A percentile compares a stretch with the other conserved stretches of the same genome.
Conservation (phyloP, 2,797 vertebrate genomes). For the Typhlichthys eigenmanni region DNA sequence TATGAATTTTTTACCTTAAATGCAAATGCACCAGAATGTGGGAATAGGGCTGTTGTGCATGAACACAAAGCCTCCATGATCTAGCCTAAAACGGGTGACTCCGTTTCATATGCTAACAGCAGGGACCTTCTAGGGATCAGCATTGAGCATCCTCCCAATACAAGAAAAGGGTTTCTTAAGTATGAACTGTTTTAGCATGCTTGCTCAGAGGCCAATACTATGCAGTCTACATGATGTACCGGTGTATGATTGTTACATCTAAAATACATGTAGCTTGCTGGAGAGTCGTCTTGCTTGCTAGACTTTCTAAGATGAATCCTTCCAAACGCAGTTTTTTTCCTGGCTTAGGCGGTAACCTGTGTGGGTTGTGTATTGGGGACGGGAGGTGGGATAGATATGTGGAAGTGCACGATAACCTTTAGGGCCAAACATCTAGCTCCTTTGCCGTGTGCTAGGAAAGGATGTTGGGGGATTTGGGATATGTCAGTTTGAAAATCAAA, state of each 20-base stretch:
- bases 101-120: no score
- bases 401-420: slow-evolving; percentile 44
- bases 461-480: slow-evolving; percentile 36
- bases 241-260: neutral
- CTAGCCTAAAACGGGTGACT: no score
- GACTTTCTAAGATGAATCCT: slow-evolving; percentile 8
- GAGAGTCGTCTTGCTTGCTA: neutral
- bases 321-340: slow-evolving; percentile 9
- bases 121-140: no score
- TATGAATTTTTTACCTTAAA: no score
- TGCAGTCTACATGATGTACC: no score
- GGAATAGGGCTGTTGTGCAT: no score
- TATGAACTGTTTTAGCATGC: no score
- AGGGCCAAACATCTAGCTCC: slow-evolving; percentile 41
- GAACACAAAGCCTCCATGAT: no score
- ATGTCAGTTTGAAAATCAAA: slow-evolving; percentile 14
- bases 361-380: neutral
- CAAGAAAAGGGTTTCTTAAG: no score
- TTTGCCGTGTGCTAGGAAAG: slow-evolving; percentile 16
- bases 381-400: slow-evolving; percentile 9
- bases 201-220: no score
- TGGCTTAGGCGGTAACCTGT: slow-evolving; percentile 25
- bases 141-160: no score
- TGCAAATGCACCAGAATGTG: no score
- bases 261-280: neutral